These are phyloP conservation scores for Silurus aristotelis DNA, from an alignment of 2,797 vertebrate genomes.

Conservation along the genomic window DNA sequence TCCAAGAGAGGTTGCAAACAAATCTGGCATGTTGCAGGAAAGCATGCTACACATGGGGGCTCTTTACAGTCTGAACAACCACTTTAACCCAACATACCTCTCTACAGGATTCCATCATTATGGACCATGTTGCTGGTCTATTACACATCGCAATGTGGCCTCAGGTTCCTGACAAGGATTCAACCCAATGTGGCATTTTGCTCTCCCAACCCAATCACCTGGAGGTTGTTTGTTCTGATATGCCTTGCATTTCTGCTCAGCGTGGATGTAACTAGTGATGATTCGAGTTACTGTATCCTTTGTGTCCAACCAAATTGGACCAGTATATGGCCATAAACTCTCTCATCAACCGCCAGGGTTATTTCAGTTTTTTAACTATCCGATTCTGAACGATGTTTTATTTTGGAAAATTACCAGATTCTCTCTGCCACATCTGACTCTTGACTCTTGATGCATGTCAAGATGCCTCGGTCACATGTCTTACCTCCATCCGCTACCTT, in stretches of 20 bases:
- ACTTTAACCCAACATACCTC: background rate
- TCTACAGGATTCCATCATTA: background rate
- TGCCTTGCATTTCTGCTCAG: background rate
- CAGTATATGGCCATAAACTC: no score
- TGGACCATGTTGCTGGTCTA: background rate
- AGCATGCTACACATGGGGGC: background rate
- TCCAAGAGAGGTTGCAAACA: background rate
- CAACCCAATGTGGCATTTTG: background rate
- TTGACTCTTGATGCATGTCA: no score
- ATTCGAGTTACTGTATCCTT: background rate
- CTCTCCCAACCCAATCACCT: background rate
- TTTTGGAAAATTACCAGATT: no score
- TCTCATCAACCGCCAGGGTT: no score
- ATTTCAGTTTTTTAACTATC: no score
- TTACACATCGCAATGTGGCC: background rate
- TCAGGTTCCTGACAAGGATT: background rate
- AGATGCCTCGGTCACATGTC: no score
- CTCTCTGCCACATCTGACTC: no score
- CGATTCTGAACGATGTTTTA: no score
- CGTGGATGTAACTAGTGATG: background rate
- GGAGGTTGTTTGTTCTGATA: background rate
- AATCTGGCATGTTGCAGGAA: background rate
- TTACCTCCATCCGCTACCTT: no score
- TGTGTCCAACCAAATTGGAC: background rate
- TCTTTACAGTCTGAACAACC: background rate